phyloP scores from a whole-genome alignment of 2,797 vertebrate genomes.

The Tolypeutes matacus region DNA sequence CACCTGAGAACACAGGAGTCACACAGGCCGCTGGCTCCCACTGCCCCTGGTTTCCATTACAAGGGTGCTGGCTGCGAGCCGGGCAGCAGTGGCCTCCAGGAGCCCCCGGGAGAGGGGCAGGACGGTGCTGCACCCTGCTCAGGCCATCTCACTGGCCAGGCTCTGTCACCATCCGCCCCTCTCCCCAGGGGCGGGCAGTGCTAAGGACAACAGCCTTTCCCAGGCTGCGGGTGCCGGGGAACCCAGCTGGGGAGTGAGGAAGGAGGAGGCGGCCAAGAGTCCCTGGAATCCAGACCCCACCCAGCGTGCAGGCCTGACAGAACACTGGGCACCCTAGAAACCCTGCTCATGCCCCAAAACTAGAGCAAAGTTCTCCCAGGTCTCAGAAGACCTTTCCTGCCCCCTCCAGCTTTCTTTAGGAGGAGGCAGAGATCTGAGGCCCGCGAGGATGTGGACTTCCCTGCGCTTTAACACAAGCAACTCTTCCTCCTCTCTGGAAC shows the following conservation, averaged over 20 bases:
- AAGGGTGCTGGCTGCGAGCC: not conserved
- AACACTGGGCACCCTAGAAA: not conserved
- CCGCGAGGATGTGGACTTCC: not conserved
- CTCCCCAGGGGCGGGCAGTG: not conserved
- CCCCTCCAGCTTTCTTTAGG: not conserved
- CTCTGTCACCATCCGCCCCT: too few relatives aligned
- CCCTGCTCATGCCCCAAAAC: not conserved
- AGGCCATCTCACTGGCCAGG: not conserved
- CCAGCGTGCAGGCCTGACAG: not conserved
- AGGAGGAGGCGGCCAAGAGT: not conserved
- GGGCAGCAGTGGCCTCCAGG: not conserved
- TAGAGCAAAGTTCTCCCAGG: not conserved
- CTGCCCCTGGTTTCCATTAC: not conserved
- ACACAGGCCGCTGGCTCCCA: not conserved
- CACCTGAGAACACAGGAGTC: not conserved
- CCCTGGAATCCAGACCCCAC: fast-evolving
- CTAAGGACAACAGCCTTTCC: not conserved
- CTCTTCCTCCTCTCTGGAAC: fast-evolving
- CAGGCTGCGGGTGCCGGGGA: not conserved
- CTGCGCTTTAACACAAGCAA: not conserved
- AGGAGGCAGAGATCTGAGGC: not conserved
- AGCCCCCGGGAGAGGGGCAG: fast-evolving
- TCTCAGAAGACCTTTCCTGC: not conserved
- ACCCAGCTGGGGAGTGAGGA: not conserved
- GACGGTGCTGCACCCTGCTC: fast-evolving